phyloP scores from a whole-genome alignment of 2,113 vertebrate genomes.

The Equus przewalskii region DNA sequence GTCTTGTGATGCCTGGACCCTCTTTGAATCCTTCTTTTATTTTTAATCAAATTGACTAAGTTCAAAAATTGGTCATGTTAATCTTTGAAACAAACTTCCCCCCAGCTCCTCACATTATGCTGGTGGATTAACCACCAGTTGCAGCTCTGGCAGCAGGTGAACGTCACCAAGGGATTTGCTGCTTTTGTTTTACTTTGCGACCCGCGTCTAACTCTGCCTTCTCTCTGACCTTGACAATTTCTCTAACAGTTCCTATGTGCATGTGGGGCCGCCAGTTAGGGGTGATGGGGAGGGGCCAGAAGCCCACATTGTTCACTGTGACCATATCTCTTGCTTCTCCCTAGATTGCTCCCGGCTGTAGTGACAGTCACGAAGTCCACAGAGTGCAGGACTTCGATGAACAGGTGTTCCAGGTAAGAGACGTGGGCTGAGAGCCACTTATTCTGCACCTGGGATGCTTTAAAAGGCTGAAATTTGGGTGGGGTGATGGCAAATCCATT shows the following conservation, averaged over 20 bases:
- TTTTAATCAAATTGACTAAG: background rate
- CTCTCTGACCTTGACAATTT: background rate
- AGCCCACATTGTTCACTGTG: rapidly evolving
- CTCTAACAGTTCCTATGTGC: rapidly evolving
- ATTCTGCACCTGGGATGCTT: rapidly evolving
- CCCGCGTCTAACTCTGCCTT: too few species aligned
- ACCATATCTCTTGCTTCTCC: background rate
- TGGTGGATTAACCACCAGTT: background rate
- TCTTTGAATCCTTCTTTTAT: background rate
- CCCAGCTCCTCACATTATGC: background rate
- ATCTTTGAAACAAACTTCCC: background rate
- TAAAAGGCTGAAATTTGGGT: background rate
- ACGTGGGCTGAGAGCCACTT: rapidly evolving
- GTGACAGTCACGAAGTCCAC: constrained; percentile 94
- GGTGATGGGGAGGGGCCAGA: background rate
- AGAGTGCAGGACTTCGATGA: constrained; percentile 91
- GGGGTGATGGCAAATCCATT: background rate
- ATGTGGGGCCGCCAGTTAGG: background rate
- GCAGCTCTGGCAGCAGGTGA: background rate
- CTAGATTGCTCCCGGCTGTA: constrained; percentile 68
- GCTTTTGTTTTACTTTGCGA: background rate
- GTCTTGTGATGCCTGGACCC: rapidly evolving
- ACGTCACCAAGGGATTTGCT: background rate
- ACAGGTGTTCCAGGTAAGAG: constrained; percentile 93
- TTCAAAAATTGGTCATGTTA: background rate